Base-by-base conservation (phyloP, 37 sponge, comb jelly and placozoan genomes). In the Eunapius fragilis region DNA sequence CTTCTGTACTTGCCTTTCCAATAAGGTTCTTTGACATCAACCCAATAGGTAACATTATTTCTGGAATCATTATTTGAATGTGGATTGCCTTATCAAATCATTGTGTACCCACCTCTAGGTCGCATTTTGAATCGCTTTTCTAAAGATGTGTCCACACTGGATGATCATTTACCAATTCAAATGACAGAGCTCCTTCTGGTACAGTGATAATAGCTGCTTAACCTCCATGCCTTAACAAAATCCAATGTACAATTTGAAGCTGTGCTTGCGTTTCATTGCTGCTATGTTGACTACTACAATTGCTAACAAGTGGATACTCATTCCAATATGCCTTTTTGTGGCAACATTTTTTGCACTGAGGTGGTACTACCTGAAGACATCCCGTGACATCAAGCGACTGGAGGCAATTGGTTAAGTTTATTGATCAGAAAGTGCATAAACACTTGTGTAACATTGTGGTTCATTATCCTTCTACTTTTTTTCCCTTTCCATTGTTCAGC, bases 121-220 rank as follows among this genome's bases (percentile, higher is more conserved):
- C 80, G 86, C n/a, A 71, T 85, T 23, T 37, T 85, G 82, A 85
- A 85, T 85, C 27, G 86, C 23, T 80, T 85, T 23, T 85, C 86
- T 27, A 81, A 85, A 37, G 86, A 85, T 37, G 50, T 85, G 47
- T 27, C 33, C 4, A 37, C 28, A 37, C 32, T 85, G 23, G 86
- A 85, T 80, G 78, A 34, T 9, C 34, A 35, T 1, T 14, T 85
- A 28, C 58, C 80, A 25, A 38, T 17, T 32, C 25, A 23, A 25
- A 31, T 67, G 6, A 33, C 10, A 24, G 78, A 85, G 26, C 27
- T 34, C 45, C 28, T 85, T 75, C 28, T 58, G 25, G 86, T 85
- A 41, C 14, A 37, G 71, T 25, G 27, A 17, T 31, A 11, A 25
- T 67, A 6, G 41, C 41, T 41, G 6, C 41, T 6, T 41, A 41